These are phyloP conservation scores for Amphiura filiformis DNA, from an alignment of 35 echinoderm and acorn worm genomes.

Conservation along the genomic window DNA sequence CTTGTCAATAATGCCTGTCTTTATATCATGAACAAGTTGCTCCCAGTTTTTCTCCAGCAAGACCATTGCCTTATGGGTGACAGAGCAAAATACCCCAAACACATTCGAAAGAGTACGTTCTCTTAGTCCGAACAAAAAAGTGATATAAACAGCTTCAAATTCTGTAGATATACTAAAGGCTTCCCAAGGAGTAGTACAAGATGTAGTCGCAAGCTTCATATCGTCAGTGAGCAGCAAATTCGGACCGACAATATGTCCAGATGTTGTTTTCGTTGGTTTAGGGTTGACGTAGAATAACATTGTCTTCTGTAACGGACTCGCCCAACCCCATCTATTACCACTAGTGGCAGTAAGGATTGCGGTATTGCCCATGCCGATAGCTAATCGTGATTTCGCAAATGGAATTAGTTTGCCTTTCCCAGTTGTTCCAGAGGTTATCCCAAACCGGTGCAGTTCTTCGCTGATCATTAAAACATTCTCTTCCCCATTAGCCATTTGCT, in stretches of 20 bases:
- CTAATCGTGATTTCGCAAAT: background rate
- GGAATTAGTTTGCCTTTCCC: slow-evolving; percentile 59
- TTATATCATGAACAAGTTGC: slow-evolving; percentile 52
- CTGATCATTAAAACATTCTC: slow-evolving; percentile 45
- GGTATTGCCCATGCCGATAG: background rate
- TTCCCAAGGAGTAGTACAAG: slow-evolving; percentile 13
- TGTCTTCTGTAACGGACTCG: slow-evolving; percentile 24
- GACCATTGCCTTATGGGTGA: slow-evolving; percentile 25
- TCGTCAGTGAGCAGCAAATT: background rate
- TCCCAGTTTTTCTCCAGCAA: slow-evolving; percentile 56
- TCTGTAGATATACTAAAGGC: slow-evolving; percentile 46
- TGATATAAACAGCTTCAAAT: slow-evolving; percentile 57
- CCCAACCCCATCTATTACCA: background rate
- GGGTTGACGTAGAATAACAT: slow-evolving; percentile 33
- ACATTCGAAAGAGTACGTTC: slow-evolving; percentile 28
- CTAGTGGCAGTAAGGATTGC: background rate
- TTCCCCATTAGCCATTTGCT: slow-evolving; percentile 62
- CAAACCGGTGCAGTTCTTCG: slow-evolving; percentile 30
- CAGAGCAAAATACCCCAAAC: background rate
- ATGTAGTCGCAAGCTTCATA: background rate
- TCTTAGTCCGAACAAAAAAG: slow-evolving; percentile 62
- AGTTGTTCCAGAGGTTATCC: slow-evolving; percentile 67
- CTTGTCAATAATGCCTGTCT: slow-evolving; percentile 35
- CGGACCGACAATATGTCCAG: slow-evolving; percentile 18
- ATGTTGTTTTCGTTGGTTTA: background rate